phyloP scores from a whole-genome alignment of 2,888 invertebrate genomes.

The Catonia carolina region DNA sequence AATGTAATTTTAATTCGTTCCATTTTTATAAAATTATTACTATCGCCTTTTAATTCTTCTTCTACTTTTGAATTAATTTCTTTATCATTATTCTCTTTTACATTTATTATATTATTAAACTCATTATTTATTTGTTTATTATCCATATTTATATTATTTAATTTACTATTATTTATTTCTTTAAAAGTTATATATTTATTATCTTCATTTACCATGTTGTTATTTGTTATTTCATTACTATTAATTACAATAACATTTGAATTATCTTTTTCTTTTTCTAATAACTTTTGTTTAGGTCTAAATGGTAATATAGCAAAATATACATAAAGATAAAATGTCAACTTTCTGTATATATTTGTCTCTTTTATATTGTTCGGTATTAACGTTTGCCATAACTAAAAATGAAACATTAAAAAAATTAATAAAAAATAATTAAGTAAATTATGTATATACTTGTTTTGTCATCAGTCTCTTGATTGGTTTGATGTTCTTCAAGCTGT shows the following conservation, averaged over 20 bases:
- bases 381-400: constrained; percentile 39
- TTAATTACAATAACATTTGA: not conserved
- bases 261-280: constrained; percentile 20
- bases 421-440: too few species aligned
- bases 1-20: not conserved
- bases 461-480: too few species aligned
- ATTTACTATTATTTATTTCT: not conserved
- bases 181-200: not conserved
- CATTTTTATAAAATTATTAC: not conserved
- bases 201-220: constrained; percentile 3
- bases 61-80: constrained; percentile 4
- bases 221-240: not conserved
- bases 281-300: too few species aligned
- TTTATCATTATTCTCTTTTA: not conserved
- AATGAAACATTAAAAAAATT: constrained; percentile 22
- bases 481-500: too few species aligned
- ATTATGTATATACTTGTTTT: too few species aligned
- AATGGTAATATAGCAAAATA: constrained; percentile 40
- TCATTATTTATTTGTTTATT: not conserved
- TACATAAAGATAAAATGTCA: constrained; percentile 41
- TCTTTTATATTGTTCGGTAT: constrained; percentile 36
- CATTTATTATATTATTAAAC: not conserved
- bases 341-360: constrained; percentile 38
- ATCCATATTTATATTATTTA: not conserved
- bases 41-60: not conserved